Base-by-base conservation (phyloP, 2,113 vertebrate species). In the Glaucomys volans region DNA sequence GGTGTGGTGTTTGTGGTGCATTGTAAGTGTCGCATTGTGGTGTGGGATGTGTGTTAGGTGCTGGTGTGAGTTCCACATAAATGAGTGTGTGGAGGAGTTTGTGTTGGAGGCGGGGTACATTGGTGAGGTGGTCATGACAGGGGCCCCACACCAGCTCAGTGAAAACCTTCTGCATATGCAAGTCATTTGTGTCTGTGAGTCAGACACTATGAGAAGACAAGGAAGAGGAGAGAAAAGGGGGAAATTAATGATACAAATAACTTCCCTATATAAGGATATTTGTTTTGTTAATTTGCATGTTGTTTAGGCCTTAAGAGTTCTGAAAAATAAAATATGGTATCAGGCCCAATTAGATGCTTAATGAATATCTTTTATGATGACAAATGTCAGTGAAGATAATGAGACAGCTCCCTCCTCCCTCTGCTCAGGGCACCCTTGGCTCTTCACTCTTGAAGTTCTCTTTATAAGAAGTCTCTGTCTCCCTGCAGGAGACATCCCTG, bases 291-390 rank as follows among this genome's bases (percentile, higher is more conserved):
- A 17, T 84, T 89, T 83, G 28, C 40, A 54, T 13, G 24, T 77
- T 67, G 47, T 74, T 90, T 87, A 77, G 79, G 62, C 50, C 80
- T 94, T 67, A 67, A 18, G 64, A 80, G 80, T 20, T 47, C 86
- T 47, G 81, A 54, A 30, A 96, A 92, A 67, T 17, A 37, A 81
- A 87, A 47, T 20, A 59, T 64, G n/a, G 47, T 32, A 37, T 79
- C 90, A 88, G 92, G 88, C 92, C 71, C 64, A 71, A 69, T 92
- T 84, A 95, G 90, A 35, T 69, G 64, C 89, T 54, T 79, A 94
- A 75, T 90, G 66, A 81, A 59, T 50, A 87, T 32, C 66, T 44
- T 84, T n/a, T 52, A 74, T 62, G 92, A n/a, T 57, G 85, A 93
- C 82, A 87, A 84, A 94, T 80, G 95, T 64, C 64, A 32, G 17